phyloP scores from a whole-genome alignment of 2,888 invertebrate genomes.

The Syrista parreyssii region DNA sequence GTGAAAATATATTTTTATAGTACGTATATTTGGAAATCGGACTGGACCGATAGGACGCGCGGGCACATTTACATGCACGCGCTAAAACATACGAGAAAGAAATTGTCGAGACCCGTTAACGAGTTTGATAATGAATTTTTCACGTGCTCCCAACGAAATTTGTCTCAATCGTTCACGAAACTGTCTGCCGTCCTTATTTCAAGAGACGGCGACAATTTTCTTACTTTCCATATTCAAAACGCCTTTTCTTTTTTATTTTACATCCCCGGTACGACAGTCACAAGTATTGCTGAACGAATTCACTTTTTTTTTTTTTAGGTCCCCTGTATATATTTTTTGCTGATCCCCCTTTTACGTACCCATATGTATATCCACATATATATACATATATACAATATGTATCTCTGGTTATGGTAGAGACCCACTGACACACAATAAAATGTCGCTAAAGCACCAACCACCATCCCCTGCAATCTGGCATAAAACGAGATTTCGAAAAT shows the following conservation, averaged over 20 bases:
- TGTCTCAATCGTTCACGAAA: background rate
- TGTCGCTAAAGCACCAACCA: background rate
- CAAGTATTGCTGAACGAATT: background rate
- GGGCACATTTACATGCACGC: too few relatives aligned
- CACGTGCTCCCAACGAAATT: background rate
- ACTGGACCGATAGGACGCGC: too few relatives aligned
- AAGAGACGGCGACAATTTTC: background rate
- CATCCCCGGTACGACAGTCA: background rate
- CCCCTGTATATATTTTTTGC: background rate
- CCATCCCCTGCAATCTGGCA: conserved; percentile 30
- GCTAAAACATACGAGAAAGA: background rate
- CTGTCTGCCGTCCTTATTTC: background rate
- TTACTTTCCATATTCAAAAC: background rate
- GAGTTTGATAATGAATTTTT: background rate
- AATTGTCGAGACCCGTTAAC: background rate
- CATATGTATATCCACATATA: background rate
- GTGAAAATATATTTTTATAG: too few relatives aligned
- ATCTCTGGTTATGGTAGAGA: background rate
- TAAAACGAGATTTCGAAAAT: conserved; percentile 65
- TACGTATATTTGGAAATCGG: too few relatives aligned
- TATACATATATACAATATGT: background rate
- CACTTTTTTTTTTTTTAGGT: background rate
- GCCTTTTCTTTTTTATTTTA: background rate
- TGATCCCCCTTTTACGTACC: background rate
- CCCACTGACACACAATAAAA: background rate